These are phyloP conservation scores for Pseudachorutes palmiensis DNA, from an alignment of 1,140 invertebrate species.

Conservation along the genomic window DNA sequence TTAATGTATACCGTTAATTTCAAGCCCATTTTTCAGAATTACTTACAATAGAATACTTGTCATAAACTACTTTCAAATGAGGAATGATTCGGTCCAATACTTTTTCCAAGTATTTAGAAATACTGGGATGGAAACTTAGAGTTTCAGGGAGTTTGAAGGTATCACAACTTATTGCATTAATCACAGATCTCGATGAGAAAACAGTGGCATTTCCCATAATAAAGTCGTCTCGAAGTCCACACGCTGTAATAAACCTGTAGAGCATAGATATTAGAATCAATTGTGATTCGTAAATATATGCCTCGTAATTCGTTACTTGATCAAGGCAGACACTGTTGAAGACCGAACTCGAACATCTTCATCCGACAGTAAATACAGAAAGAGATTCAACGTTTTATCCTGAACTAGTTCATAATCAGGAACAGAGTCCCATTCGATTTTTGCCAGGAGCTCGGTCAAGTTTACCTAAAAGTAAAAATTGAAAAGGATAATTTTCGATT, in stretches of 20 bases:
- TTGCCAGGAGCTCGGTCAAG: conserved; percentile 23
- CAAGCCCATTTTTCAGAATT: neutral
- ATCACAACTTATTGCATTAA: conserved; percentile 4
- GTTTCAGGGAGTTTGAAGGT: neutral
- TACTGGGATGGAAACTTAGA: neutral
- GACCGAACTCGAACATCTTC: conserved; percentile 62
- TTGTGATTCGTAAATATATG: no score
- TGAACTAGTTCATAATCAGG: conserved; percentile 46
- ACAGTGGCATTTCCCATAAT: neutral
- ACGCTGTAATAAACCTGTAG: neutral
- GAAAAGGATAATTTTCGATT: conserved; percentile 12
- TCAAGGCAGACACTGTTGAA: conserved; percentile 57
- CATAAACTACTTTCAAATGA: conserved; percentile 3
- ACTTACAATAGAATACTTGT: conserved; percentile 27
- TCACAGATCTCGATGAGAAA: neutral
- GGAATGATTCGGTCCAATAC: conserved; percentile 17
- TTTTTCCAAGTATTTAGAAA: neutral
- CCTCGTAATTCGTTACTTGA: no score
- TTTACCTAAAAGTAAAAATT: conserved; percentile 17
- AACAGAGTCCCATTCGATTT: conserved; percentile 28
- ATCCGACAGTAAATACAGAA: conserved; percentile 56
- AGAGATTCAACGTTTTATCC: conserved; percentile 52
- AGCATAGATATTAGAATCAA: no score
- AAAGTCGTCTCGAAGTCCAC: neutral
- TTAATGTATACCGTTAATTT: neutral